Conservation (phyloP, 2,797 vertebrate species). For the Lophius americanus region DNA sequence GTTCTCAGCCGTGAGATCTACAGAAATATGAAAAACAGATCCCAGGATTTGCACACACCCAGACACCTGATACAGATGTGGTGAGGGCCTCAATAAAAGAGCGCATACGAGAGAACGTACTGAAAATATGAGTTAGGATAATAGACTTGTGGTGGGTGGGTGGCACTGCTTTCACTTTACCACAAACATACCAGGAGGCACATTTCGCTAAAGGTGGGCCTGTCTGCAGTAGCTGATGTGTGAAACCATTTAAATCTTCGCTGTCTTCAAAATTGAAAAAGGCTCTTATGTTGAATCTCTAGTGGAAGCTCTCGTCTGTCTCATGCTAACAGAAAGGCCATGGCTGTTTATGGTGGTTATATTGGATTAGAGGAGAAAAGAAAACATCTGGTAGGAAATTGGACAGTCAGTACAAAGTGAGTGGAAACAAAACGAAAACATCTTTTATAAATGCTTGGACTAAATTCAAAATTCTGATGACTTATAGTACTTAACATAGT, state of each 20-base stretch:
- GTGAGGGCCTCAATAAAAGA: conserved; percentile 51
- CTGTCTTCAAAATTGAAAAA: conserved; percentile 27
- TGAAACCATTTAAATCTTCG: conserved; percentile 22
- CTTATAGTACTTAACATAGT: neutral
- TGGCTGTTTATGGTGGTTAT: conserved; percentile 7
- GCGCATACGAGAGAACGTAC: conserved; percentile 36
- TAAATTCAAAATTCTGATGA: conserved; percentile 12
- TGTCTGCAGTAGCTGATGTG: conserved; percentile 9
- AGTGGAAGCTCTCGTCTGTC: conserved; percentile 6
- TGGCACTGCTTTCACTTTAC: conserved; percentile 24
- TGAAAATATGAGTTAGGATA: conserved; percentile 50
- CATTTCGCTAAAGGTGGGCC: conserved; percentile 15
- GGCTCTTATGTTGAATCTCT: conserved; percentile 8
- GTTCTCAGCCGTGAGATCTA: conserved; percentile 32
- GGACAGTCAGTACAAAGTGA: conserved; percentile 21
- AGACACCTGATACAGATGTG: conserved; percentile 67
- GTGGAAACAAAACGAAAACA: neutral
- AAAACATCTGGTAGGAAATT: conserved; percentile 38
- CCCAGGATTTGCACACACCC: conserved; percentile 46
- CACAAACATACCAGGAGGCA: conserved; percentile 30
- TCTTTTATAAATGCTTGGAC: neutral
- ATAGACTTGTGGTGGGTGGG: conserved; percentile 50
- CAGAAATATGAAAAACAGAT: conserved; percentile 63
- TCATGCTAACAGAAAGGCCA: conserved; percentile 23
- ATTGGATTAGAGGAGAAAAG: conserved; percentile 27